A percentile compares a stretch with the other conserved stretches of the same genome.
These are phyloP conservation scores for Globodera ellingtonae DNA, from an alignment of 1,140 invertebrate genomes.

Conservation along the genomic window DNA sequence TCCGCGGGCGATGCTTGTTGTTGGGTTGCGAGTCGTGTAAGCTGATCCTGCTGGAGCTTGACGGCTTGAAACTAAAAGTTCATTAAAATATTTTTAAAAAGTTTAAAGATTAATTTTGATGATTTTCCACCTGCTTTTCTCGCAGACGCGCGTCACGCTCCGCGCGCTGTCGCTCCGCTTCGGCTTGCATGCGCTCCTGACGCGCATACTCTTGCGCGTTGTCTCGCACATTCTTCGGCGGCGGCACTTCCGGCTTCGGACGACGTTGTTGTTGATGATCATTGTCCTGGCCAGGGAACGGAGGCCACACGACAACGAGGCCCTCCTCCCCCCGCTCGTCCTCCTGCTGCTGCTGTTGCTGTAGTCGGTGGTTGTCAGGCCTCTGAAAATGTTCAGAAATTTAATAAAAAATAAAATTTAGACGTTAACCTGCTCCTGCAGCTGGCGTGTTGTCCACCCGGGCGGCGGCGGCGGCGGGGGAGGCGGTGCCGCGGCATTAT, in stretches of 20 bases:
- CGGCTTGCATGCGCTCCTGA: constrained; percentile 54
- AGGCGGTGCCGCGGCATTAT: not conserved
- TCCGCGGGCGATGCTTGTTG: constrained; percentile 18
- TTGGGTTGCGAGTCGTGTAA: constrained; percentile 31
- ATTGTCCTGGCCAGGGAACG: constrained; percentile 18
- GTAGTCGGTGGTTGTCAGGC: not conserved
- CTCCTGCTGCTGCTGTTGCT: not conserved
- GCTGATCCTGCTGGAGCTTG: constrained; percentile 52
- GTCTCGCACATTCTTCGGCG: constrained; percentile 52
- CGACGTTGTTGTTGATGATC: constrained; percentile 19
- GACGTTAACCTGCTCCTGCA: not conserved
- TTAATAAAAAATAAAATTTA: not conserved
- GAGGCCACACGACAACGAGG: constrained; percentile 62
- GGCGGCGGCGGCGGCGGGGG: constrained; percentile 16
- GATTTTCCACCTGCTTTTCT: constrained; percentile 48
- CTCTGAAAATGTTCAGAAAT: not conserved
- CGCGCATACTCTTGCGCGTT: constrained; percentile 59
- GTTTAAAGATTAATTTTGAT: not conserved
- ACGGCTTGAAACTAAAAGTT: constrained; percentile 49
- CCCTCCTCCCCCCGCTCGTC: constrained; percentile 22
- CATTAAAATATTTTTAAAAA: not conserved
- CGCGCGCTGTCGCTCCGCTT: constrained; percentile 53
- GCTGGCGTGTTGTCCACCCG: constrained; percentile 9
- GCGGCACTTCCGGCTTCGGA: constrained; percentile 26
- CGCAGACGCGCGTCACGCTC: constrained; percentile 39